Evolutionary conservation across 2,888 invertebrate species (phyloP), one percentile per base, ranked within the genome.

Genomic region (Byasa hedistus): DNA sequence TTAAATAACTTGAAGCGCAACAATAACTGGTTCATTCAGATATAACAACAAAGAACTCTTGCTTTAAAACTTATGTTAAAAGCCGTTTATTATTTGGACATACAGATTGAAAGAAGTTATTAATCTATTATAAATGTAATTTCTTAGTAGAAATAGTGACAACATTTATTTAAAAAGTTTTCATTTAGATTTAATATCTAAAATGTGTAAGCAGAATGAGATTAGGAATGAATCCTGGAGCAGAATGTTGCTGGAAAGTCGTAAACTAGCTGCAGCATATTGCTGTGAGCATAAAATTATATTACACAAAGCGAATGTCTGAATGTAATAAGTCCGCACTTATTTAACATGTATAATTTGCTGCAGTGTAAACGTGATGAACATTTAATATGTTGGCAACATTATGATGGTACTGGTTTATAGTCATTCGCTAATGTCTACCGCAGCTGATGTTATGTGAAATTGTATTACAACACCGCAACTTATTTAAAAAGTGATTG

Each of bases 291-390:
- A 22, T 54, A 22, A 54, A 54, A 54, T 54, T 21, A 54, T 54
- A 54, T 54, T 54, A 54, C 52, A 23, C n/a, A 54, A 54, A 54
- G 52, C 52, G 52, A 23, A n/a, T n/a, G 52, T 54, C 22, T 54
- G 52, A 22, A 22, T 54, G 52, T n/a, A 54, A 22, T 48, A 54
- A 54, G 21, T 54, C 52, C 22, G 22, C 52, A 54, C 52, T n/a
- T 22, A 22, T 54, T 54, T 22, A 54, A 54, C 52, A n/a, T 22
- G 7, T 52, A 15, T 54, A n/a, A 22, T 54, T 54, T 54, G 22
- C 52, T 54, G n/a, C 10, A 23, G 21, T 54, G n/a, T 22, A 54
- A 54, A 54, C 52, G 21, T n/a, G 22, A 54, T 22, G 52, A 23
- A 54, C 7, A 22, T 54, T 52, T 21, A 52, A 52, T 22, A 39